phyloP scores from a whole-genome alignment of 2,888 invertebrate genomes.

The Sesia apiformis region DNA sequence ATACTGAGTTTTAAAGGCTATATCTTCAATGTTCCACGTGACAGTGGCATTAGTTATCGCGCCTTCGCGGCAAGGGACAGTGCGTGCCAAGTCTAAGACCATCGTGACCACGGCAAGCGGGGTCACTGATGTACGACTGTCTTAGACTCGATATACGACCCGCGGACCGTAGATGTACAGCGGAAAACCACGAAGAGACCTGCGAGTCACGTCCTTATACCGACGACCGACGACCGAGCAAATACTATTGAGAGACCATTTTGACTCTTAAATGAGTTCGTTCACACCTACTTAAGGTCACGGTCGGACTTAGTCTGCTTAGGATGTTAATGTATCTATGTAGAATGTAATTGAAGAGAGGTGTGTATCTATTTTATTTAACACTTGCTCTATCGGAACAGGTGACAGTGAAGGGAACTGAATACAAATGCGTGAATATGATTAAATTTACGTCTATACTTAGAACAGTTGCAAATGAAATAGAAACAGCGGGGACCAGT shows the following conservation, averaged over 20 bases:
- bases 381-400: background rate
- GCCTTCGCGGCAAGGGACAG: constrained; percentile 14
- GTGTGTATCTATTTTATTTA: background rate
- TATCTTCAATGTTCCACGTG: too few relatives aligned
- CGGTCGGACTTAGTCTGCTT: constrained; percentile 35
- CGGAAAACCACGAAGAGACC: constrained; percentile 23
- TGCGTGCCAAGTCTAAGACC: constrained; percentile 26
- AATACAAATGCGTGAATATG: background rate
- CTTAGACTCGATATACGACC: constrained; percentile 29
- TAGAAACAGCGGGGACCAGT: constrained; percentile 13
- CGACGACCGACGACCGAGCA: constrained; percentile 26
- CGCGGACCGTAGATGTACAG: constrained; percentile 36
- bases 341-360: constrained; percentile 23
- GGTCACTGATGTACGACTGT: constrained; percentile 30
- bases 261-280: constrained; percentile 66
- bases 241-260: constrained; percentile 42
- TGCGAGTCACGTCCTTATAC: constrained; percentile 1
- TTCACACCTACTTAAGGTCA: constrained; percentile 53
- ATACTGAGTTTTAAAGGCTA: too few relatives aligned
- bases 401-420: background rate
- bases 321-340: constrained; percentile 44
- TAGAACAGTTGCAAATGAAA: constrained; percentile 6
- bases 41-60: constrained; percentile 2
- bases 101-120: constrained; percentile 25
- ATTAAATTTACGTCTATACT: constrained; percentile 4